Conservation (phyloP, 2,113 vertebrate species). For the Cygnus buccinator region DNA sequence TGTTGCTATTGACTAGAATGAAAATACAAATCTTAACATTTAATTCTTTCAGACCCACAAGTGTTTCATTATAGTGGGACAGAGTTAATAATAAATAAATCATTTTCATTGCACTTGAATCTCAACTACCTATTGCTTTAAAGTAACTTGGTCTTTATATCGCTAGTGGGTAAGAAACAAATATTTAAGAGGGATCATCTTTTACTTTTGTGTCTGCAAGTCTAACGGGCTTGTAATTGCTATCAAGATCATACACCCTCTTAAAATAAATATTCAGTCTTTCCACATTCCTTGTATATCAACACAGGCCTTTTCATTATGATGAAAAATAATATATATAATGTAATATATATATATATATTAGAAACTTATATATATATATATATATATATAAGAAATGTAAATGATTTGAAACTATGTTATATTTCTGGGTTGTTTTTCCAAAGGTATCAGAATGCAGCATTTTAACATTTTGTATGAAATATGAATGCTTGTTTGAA, state of each 20-base stretch:
- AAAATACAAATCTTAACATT: background rate
- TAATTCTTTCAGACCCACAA: background rate
- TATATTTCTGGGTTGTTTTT: background rate
- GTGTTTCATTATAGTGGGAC: background rate
- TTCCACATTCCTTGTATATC: fast-evolving
- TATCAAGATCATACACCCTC: background rate
- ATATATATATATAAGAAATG: background rate
- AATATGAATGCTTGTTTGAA: background rate
- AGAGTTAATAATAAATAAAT: background rate
- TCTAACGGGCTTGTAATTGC: background rate
- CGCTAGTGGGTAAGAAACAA: background rate
- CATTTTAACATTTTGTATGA: background rate
- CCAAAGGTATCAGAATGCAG: background rate
- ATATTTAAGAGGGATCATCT: background rate
- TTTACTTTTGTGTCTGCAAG: background rate
- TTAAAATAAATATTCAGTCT: background rate
- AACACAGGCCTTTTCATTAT: background rate
- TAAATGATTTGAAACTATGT: background rate
- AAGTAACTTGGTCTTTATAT: background rate
- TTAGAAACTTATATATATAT: background rate
- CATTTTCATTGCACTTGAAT: background rate
- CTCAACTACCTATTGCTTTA: background rate
- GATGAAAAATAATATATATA: no score
- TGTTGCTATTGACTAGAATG: background rate
- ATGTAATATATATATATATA: no score